Conservation (phyloP, 2,888 invertebrate species). For the Himalopsyche anomala region DNA sequence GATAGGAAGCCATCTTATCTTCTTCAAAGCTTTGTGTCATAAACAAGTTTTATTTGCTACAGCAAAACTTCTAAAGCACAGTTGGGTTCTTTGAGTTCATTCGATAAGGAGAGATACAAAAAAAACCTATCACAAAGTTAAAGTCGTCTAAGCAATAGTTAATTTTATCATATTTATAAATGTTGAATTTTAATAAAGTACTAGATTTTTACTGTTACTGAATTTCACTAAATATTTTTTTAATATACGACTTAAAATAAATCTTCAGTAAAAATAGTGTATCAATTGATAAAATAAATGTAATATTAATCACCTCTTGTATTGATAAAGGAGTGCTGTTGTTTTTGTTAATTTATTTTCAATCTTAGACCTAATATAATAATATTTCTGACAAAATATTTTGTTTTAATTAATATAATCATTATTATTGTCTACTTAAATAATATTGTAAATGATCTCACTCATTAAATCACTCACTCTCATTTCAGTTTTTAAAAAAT, state of each 20-base stretch:
- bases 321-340: neutral
- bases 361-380: neutral
- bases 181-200: no score
- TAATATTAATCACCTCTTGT: constrained; percentile 31
- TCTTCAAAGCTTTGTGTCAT: no score
- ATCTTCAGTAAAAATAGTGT: neutral
- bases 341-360: neutral
- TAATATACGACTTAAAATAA: neutral
- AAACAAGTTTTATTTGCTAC: no score
- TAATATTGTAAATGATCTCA: constrained; percentile 28
- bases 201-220: no score
- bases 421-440: constrained; percentile 1
- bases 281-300: neutral
- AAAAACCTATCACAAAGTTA: no score
- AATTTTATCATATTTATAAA: no score
- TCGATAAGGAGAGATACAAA: no score
- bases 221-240: neutral
- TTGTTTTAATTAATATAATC: neutral
- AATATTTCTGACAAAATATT: constrained; percentile 17
- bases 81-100: no score
- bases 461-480: constrained; percentile 36
- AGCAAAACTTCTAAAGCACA: no score
- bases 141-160: no score
- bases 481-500: constrained; percentile 8
- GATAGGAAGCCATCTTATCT: no score